phyloP scores from a whole-genome alignment of 2,888 invertebrate species.

The Peribatodes rhomboidaria region DNA sequence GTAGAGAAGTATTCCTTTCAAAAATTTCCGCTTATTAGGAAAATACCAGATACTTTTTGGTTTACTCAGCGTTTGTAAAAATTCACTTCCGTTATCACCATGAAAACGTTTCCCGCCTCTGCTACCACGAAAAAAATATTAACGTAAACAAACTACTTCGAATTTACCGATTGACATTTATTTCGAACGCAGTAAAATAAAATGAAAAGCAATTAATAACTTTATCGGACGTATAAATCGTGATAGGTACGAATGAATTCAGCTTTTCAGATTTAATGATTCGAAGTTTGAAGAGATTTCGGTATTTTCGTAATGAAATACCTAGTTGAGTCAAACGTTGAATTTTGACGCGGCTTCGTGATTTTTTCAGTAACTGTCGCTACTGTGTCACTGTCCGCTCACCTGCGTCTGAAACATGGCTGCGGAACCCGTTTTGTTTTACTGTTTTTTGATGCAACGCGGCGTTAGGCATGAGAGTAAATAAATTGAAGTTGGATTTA shows the following conservation, averaged over 20 bases:
- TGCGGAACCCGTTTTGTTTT: conserved; percentile 14
- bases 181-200: conserved; percentile 40
- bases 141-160: conserved; percentile 12
- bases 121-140: conserved; percentile 6
- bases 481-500: conserved; percentile 29
- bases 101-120: background rate
- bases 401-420: conserved; percentile 27
- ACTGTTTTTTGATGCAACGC: background rate
- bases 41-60: background rate
- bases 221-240: conserved; percentile 42
- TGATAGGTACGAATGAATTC: conserved; percentile 41
- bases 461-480: conserved; percentile 7
- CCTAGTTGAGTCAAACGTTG: conserved; percentile 10
- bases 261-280: conserved; percentile 43
- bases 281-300: conserved; percentile 40
- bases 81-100: background rate
- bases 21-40: background rate
- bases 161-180: conserved; percentile 22
- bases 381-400: conserved; percentile 22
- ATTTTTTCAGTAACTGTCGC: conserved; percentile 13
- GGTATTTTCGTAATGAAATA: conserved; percentile 30
- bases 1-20: background rate
- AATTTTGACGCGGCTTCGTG: conserved; percentile 28
- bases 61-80: background rate
- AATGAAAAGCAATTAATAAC: conserved; percentile 41